Conservation (phyloP, 2,888 invertebrate genomes). For the Metalampra italica region DNA sequence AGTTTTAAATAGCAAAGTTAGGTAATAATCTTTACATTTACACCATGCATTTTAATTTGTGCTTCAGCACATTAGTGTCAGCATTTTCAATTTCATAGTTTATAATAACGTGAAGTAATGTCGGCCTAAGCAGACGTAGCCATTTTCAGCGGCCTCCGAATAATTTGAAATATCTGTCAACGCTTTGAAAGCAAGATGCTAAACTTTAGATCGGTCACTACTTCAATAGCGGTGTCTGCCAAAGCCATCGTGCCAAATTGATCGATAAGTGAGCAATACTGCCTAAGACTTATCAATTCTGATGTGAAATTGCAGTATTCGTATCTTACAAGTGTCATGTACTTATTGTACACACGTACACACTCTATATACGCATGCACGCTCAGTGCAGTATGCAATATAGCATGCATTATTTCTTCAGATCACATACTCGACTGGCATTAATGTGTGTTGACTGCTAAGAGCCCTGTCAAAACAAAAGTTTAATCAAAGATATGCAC, state of each 20-base stretch:
- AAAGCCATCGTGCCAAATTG: constrained; percentile 44
- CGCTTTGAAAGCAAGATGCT: no score
- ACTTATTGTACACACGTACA: constrained; percentile 48
- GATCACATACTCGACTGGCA: constrained; percentile 78
- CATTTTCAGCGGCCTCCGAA: constrained; percentile 11
- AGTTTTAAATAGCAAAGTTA: constrained; percentile 37
- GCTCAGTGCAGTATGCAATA: constrained; percentile 65
- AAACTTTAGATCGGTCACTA: no score
- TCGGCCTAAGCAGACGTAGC: constrained; percentile 17
- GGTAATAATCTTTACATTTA: constrained; percentile 37
- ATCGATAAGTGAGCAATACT: constrained; percentile 43
- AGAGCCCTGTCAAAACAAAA: constrained; percentile 79
- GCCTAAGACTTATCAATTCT: constrained; percentile 35
- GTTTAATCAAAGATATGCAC: constrained; percentile 71
- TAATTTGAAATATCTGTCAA: no score
- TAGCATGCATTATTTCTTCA: constrained; percentile 74
- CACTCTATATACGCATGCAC: constrained; percentile 70
- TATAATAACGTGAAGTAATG: constrained; percentile 7
- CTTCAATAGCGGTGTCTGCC: constrained; percentile 16
- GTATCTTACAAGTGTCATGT: constrained; percentile 48
- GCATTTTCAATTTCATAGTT: constrained; percentile 6
- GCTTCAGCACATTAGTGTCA: constrained; percentile 32
- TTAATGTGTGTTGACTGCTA: constrained; percentile 79
- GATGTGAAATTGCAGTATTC: constrained; percentile 47
- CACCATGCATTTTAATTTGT: constrained; percentile 60